Conservation (phyloP, 2,888 invertebrate genomes). For the Drosophila imparisetae region DNA sequence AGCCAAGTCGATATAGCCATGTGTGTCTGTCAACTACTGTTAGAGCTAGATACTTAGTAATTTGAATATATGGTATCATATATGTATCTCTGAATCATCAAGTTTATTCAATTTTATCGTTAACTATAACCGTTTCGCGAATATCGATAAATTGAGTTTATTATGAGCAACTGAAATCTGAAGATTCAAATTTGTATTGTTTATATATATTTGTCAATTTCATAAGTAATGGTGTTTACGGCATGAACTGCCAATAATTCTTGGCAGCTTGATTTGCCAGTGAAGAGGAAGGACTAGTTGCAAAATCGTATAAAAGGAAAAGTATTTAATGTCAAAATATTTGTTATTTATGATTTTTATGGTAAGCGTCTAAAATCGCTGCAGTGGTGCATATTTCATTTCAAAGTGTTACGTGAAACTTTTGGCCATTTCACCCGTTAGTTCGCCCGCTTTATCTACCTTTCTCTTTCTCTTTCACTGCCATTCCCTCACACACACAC, state of each 20-base stretch:
- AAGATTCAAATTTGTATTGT: not conserved
- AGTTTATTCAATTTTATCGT: not conserved
- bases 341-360: slow-evolving; percentile 63
- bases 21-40: not conserved
- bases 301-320: slow-evolving; percentile 22
- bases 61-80: not conserved
- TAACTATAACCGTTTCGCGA: not conserved
- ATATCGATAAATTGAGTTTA: not conserved
- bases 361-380: slow-evolving; percentile 60
- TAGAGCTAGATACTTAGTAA: not conserved
- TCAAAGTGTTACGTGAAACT: slow-evolving; percentile 60
- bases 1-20: not conserved
- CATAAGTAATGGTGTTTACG: not conserved
- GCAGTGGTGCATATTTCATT: slow-evolving; percentile 73
- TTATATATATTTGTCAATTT: not conserved
- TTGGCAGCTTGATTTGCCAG: slow-evolving; percentile 39
- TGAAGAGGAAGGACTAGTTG: slow-evolving; percentile 1
- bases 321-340: slow-evolving; percentile 46
- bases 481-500: not conserved
- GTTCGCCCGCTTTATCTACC: not conserved
- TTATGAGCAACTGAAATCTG: not conserved
- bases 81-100: not conserved
- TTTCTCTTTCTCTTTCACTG: not conserved
- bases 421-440: slow-evolving; percentile 49
- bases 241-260: not conserved